phyloP scores from a whole-genome alignment of 2,888 invertebrate genomes.

The Lomographa bimaculata region DNA sequence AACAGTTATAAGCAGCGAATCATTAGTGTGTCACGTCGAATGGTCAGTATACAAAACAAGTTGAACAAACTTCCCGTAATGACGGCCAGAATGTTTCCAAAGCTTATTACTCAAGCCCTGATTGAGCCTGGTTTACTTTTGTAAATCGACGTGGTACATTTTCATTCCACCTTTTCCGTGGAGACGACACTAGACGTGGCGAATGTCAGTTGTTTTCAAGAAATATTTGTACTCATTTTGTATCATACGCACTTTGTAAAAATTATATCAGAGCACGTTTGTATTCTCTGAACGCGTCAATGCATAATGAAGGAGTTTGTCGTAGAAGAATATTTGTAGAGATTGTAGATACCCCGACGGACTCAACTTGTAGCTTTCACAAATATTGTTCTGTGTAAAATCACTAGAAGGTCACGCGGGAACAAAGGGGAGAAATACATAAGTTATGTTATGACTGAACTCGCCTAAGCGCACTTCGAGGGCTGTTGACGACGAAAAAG shows the following conservation, averaged over 20 bases:
- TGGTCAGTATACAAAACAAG: constrained; percentile 23
- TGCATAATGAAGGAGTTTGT: no score
- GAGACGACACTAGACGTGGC: no score
- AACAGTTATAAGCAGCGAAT: constrained; percentile 7
- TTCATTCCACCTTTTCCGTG: constrained; percentile 9
- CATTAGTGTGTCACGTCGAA: constrained; percentile 26
- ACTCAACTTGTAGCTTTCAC: constrained; percentile 27
- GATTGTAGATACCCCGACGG: constrained; percentile 8
- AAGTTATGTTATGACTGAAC: constrained; percentile 34
- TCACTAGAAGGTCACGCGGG: constrained; percentile 24
- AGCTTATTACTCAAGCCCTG: constrained; percentile 29
- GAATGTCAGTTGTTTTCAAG: constrained; percentile 14
- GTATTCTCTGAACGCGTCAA: constrained; percentile 9
- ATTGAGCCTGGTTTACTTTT: constrained; percentile 24
- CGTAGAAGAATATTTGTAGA: no score
- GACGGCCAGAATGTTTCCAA: constrained; percentile 23
- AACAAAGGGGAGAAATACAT: constrained; percentile 40
- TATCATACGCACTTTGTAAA: constrained; percentile 6
- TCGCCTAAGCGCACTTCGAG: constrained; percentile 36
- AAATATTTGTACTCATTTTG: constrained; percentile 8
- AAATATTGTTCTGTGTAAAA: constrained; percentile 24
- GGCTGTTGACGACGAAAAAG: constrained; percentile 40
- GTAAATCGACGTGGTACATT: constrained; percentile 24
- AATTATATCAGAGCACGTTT: constrained; percentile 5
- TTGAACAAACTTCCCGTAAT: constrained; percentile 27